phyloP scores from a whole-genome alignment of 2,797 vertebrate species.

The Lates japonicus region DNA sequence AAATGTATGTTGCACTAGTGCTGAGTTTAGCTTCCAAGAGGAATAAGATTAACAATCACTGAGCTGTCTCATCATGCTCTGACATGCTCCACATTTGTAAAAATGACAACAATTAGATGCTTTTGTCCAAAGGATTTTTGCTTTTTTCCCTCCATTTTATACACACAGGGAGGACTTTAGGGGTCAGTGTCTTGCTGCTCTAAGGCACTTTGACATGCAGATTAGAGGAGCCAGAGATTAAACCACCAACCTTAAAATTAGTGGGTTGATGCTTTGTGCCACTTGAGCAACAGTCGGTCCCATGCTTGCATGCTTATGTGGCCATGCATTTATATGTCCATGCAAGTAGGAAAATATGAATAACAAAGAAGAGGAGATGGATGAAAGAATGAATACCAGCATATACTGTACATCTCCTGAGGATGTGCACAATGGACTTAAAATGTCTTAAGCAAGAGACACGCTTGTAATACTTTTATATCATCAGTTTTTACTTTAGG shows the following conservation, averaged over 20 bases:
- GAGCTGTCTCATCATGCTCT: conserved; percentile 15
- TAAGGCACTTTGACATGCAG: neutral
- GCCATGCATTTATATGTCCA: neutral
- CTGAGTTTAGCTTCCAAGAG: conserved; percentile 11
- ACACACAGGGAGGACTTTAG: neutral
- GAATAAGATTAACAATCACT: conserved; percentile 15
- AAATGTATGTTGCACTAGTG: neutral
- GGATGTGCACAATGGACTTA: neutral
- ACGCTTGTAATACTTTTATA: conserved; percentile 6
- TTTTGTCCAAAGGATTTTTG: neutral
- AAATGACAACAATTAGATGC: neutral
- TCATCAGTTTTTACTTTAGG: neutral
- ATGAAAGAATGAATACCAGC: conserved; percentile 22
- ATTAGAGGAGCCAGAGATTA: neutral
- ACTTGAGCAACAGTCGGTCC: conserved; percentile 2
- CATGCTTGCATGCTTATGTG: conserved; percentile 14
- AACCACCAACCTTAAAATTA: neutral
- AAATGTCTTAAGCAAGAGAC: conserved; percentile 2
- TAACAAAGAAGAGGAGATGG: neutral
- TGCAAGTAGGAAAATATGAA: neutral
- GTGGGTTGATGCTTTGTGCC: neutral
- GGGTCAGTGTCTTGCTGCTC: neutral
- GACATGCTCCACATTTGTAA: conserved; percentile 20
- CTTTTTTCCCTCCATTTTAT: fast-evolving
- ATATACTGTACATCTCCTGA: conserved; percentile 1